Base-by-base conservation (phyloP, 2,797 vertebrate genomes). In the Balearica regulorum region DNA sequence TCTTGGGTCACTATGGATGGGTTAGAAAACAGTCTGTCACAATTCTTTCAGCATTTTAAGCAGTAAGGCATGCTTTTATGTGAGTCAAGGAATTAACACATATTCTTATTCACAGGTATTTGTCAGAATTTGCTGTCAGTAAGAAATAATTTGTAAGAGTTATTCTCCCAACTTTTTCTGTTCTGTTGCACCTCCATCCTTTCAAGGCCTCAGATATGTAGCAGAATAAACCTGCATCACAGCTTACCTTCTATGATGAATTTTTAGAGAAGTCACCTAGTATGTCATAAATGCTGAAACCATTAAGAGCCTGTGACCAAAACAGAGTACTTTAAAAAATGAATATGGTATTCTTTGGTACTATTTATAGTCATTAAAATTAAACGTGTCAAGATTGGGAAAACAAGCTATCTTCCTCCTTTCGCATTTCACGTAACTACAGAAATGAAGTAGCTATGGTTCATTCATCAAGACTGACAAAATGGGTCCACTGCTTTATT, bases 281-380 rank as follows among this genome's bases (percentile, higher is more conserved):
- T 41, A 41, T 81, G 28, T 89, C 71, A 78, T 88, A 87, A 92
- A 96, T 83, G 39, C 81, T 84, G 85, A 93, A 87, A 80, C n/a
- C 73, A 65, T 80, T 87, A 96, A 93, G 76, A 69, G 33, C 44
- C 71, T 79, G 13, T 53, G 83, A 75, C 64, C 90, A 91, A 89
- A 94, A 79, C 48, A 92, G 82, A 86, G 70, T 90, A 92, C 61
- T 92, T 84, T 35, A 72, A 94, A 95, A 96, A 97, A 85, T 85
- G 11, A 93, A 60, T 85, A 84, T 86, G 80, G 57, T 80, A 94
- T 53, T 90, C 80, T 94, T 97, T 94, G 37, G 89, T 91, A 64
- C 71, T 95, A 95, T 83, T 89, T 82, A 94, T 78, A 81, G 93
- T 62, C 76, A 86, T 75, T 92, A 87, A 96, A 89, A 96, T 95